Base-by-base conservation (phyloP, 2,797 vertebrate species). In the Helicolenus hilgendorfi region DNA sequence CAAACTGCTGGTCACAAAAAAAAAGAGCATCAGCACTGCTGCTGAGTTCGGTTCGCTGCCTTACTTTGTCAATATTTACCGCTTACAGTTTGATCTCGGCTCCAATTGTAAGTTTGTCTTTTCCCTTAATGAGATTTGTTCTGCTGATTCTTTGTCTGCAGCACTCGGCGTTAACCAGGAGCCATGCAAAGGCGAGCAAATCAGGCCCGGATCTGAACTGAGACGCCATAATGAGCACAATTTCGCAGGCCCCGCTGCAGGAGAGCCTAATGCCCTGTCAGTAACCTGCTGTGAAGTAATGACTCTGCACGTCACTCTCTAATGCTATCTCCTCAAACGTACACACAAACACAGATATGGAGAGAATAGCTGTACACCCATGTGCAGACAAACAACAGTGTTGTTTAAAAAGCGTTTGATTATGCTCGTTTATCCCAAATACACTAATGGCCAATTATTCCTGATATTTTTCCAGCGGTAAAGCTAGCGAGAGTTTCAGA, bases 391-490 rank as follows among this genome's bases (percentile, higher is more conserved):
- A 92, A 92, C 86, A 93, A 45, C 58, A 24, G 2, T 22, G 53
- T 62, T 27, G 58, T 72, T 70, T 26, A 41, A 67, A 41, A 27
- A 62, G 20, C 1, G 8, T 80, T 80, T 94, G 88, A 93, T 93
- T 83, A 88, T 73, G 65, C 81, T 83, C 68, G 72, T 92, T 90
- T 79, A 67, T 65, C 58, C 55, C 62, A 78, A 27, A 88, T 72
- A 56, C 74, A 77, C 92, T 96, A 96, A 94, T 94, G 89, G 86
- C 91, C 94, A 95, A 96, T 96, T 96, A 96, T 92, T 95, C 89
- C 65, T 65, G 62, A 84, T 77, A 64, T 86, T 80, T 76, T 77
- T 27, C 73, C 64, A 33, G 58, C 20, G 1, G 56, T 62, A 70
- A 72, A 60, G 62, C 31, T 3, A 35, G 74, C 15, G 0, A 80